Conservation (phyloP, 2,113 vertebrate genomes). For the Gobio gobio region DNA sequence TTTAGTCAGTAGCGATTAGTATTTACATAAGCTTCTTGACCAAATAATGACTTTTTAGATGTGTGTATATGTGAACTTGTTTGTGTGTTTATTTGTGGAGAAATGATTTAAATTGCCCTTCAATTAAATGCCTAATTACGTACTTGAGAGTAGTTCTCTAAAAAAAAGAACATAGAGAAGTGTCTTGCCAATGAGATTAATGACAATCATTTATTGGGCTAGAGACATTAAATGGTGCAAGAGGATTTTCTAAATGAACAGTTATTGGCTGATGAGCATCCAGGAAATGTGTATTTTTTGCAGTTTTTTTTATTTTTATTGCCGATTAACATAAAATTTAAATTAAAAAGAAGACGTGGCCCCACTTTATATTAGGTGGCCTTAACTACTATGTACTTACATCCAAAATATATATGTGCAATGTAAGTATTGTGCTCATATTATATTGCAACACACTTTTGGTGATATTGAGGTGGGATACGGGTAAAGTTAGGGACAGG, state of each 20-base stretch:
- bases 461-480: no score
- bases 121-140: slow-evolving; percentile 61
- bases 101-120: slow-evolving; percentile 59
- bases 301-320: background rate
- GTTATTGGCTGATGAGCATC: slow-evolving; percentile 59
- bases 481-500: no score
- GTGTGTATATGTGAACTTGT: slow-evolving; percentile 4
- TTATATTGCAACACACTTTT: no score
- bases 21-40: background rate
- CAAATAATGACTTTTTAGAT: slow-evolving; percentile 18
- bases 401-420: no score
- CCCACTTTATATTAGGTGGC: no score
- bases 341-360: no score
- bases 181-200: slow-evolving; percentile 64
- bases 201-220: slow-evolving; percentile 70
- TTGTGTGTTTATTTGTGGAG: slow-evolving; percentile 47
- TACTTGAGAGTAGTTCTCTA: slow-evolving; percentile 61
- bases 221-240: slow-evolving; percentile 65
- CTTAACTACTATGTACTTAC: no score
- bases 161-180: slow-evolving; percentile 41
- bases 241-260: slow-evolving; percentile 60
- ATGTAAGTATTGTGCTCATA: no score
- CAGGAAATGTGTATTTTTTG: background rate
- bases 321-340: background rate
- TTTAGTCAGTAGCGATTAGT: background rate